Base-by-base conservation (phyloP, 2,888 invertebrate genomes). In the Ophion costatus region DNA sequence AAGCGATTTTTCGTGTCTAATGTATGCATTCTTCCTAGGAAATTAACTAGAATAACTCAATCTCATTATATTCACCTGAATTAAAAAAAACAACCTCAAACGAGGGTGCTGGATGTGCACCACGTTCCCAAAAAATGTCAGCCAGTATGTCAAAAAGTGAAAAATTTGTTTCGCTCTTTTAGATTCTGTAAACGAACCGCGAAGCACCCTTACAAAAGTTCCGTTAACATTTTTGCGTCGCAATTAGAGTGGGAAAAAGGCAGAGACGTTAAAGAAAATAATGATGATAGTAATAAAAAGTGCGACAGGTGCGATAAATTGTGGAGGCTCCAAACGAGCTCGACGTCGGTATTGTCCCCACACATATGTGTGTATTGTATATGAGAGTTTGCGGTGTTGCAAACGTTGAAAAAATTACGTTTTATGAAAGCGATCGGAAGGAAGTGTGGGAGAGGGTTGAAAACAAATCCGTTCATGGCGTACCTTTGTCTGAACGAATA, bases 251-350 rank as follows among this genome's bases (percentile, higher is more conserved):
- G 51, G 17, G 51, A 17, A 17, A 51, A 14, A 51, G 51, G 51
- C 5, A 17, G 51, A 17, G 6, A 38, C 38, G 38, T 38, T 71
- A 33, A 57, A 17, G 51, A 71, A 2, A 71, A 70, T 29, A 73
- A 73, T 69, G 66, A 76, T 76, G 70, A 78, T 66, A 61, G 51
- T 51, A 61, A 69, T 6, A 42, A 67, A 57, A 75, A 64, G 33
- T 29, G 63, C 22, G 66, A 77, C 59, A 82, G 82, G 82, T 77
- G 82, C 66, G 77, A 82, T 82, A 82, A 82, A 77, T 82, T 22
- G 38, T 29, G n/a, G 45, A 57, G 69, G 57, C 67, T 70, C 42
- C 45, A 51, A 71, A 73, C 73, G 67, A 77, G 29, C 42, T 22
- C 69, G 14, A 17, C 38, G 38, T 11, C 57, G 22, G 45, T 17